Percentiles rank a stretch among this genome's conserved stretches.
Evolutionary conservation across 2,797 vertebrate species (phyloP).

Genomic region (Oreortyx pictus): DNA sequence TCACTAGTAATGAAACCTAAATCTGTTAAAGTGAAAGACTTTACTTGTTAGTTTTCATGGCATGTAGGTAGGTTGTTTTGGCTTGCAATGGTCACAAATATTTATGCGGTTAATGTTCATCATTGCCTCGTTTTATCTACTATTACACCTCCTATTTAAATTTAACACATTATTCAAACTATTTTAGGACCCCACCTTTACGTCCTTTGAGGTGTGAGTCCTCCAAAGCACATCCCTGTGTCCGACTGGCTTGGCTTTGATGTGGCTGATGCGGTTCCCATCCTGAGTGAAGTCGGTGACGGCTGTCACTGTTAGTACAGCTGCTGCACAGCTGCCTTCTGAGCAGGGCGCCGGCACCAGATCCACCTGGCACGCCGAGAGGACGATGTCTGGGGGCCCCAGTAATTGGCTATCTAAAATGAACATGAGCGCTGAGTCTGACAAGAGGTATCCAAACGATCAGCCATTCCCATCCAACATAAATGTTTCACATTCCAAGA

Average conservation of each 20-base stretch:
- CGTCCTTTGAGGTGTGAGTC: constrained; percentile 71
- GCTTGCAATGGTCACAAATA: not conserved
- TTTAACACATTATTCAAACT: not conserved
- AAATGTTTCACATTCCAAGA: not conserved
- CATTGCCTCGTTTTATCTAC: not conserved
- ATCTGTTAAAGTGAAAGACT: not conserved
- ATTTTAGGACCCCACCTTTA: constrained; percentile 75
- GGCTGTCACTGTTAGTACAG: constrained; percentile 76
- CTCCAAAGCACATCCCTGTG: constrained; percentile 79
- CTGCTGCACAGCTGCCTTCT: constrained; percentile 72
- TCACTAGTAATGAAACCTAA: not conserved
- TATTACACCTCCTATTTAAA: not conserved
- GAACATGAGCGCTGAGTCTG: not conserved
- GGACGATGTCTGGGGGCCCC: constrained; percentile 75
- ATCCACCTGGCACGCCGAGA: constrained; percentile 82
- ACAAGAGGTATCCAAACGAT: not conserved
- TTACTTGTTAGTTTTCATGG: not conserved
- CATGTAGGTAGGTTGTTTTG: not conserved
- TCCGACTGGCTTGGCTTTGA: constrained; percentile 50
- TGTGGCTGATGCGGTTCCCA: constrained; percentile 72
- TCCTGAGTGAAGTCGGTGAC: constrained; percentile 83
- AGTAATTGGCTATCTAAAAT: constrained; percentile 71
- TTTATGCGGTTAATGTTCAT: not conserved
- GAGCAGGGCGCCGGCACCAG: constrained; percentile 70
- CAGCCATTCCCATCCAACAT: accelerated